These are phyloP conservation scores for Hiodon tergisus DNA, from an alignment of 2,113 vertebrate genomes.

Conservation along the genomic window DNA sequence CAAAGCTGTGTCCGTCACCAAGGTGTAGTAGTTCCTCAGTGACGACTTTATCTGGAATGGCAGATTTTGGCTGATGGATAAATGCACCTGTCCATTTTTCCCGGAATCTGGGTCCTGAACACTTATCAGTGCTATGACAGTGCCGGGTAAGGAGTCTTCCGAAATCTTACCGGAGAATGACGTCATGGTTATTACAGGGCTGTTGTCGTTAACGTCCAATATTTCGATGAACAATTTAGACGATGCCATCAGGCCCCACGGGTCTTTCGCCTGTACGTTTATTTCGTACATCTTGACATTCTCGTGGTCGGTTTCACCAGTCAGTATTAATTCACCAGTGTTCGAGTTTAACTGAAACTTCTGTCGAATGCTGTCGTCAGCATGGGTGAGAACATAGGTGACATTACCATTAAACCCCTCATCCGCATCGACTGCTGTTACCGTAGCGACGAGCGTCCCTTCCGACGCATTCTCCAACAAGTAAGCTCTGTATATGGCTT, in stretches of 20 bases:
- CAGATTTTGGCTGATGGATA: conserved; percentile 45
- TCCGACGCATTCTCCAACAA: conserved; percentile 42
- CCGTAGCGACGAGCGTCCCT: conserved; percentile 42
- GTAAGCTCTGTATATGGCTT: conserved; percentile 51
- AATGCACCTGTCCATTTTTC: conserved; percentile 50
- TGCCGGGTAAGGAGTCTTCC: conserved; percentile 52
- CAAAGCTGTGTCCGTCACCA: conserved; percentile 46
- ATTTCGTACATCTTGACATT: conserved; percentile 35
- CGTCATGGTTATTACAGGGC: conserved; percentile 52
- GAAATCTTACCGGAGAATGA: conserved; percentile 53
- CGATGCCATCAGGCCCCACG: conserved; percentile 40
- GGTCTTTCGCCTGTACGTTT: conserved; percentile 50
- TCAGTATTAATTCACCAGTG: conserved; percentile 54
- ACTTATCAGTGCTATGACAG: conserved; percentile 56
- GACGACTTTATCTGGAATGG: conserved; percentile 61
- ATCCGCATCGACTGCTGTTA: conserved; percentile 54
- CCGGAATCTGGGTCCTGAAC: conserved; percentile 57
- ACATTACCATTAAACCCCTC: conserved; percentile 49
- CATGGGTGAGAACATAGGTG: conserved; percentile 39
- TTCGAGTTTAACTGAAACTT: conserved; percentile 54
- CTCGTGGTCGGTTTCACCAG: conserved; percentile 51
- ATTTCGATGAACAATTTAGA: conserved; percentile 57
- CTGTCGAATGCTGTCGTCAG: conserved; percentile 23
- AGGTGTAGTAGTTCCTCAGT: conserved; percentile 48
- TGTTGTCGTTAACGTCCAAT: conserved; percentile 59